Conservation (phyloP, 2,888 invertebrate genomes). For the Eupithecia dodoneata region DNA sequence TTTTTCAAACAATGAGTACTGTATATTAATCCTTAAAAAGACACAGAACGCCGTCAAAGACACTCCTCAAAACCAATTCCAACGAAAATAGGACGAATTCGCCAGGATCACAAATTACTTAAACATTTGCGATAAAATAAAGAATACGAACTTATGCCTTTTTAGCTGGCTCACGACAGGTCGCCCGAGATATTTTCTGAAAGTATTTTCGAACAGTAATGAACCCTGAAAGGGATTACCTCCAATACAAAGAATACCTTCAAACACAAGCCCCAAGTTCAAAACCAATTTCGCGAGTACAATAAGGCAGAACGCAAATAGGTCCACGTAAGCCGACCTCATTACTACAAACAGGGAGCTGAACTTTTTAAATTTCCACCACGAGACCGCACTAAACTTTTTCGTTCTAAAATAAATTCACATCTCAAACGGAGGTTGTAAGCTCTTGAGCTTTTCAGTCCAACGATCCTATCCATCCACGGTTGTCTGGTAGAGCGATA, state of each 20-base stretch:
- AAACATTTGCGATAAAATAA: background rate
- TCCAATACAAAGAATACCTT: slow-evolving; percentile 8
- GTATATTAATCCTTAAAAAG: background rate
- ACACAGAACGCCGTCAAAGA: background rate
- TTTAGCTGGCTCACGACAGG: background rate
- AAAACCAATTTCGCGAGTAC: slow-evolving; percentile 28
- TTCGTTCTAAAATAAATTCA: slow-evolving; percentile 52
- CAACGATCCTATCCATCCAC: too few relatives aligned
- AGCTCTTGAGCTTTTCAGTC: too few relatives aligned
- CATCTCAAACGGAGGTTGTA: slow-evolving; percentile 23
- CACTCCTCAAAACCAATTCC: background rate
- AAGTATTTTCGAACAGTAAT: background rate
- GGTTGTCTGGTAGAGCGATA: too few relatives aligned
- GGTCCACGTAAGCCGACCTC: slow-evolving; percentile 38
- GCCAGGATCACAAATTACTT: background rate
- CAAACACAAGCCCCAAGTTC: slow-evolving; percentile 21
- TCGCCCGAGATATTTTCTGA: background rate
- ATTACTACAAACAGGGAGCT: slow-evolving; percentile 25
- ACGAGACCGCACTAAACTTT: slow-evolving; percentile 39
- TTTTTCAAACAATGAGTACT: background rate
- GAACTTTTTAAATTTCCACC: slow-evolving; percentile 33
- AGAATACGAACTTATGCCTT: background rate
- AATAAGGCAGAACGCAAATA: slow-evolving; percentile 28
- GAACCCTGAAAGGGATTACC: slow-evolving; percentile 6
- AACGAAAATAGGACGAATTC: background rate